Conservation (phyloP, 2,113 vertebrate species). For the Cygnus buccinator region DNA sequence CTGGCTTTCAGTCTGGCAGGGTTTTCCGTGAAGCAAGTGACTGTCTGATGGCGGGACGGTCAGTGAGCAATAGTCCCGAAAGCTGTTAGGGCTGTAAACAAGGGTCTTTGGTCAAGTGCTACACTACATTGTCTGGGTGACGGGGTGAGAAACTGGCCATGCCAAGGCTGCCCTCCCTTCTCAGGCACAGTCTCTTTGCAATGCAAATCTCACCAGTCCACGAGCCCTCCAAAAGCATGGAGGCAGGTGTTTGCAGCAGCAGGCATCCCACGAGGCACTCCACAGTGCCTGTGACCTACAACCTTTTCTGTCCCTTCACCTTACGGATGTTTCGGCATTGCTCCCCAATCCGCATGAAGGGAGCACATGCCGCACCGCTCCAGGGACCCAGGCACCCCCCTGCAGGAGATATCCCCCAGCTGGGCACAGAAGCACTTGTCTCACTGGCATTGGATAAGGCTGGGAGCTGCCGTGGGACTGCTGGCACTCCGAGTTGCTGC, state of each 20-base stretch:
- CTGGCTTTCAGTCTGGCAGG: not conserved
- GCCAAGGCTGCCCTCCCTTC: not conserved
- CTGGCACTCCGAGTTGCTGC: fast-evolving
- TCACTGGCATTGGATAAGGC: not conserved
- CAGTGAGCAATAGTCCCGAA: not conserved
- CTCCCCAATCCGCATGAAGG: not conserved
- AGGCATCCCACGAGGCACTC: not conserved
- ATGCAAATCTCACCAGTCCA: not conserved
- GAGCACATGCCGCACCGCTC: not conserved
- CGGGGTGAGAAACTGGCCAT: fast-evolving
- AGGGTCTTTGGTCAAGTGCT: not conserved
- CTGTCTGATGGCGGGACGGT: not conserved
- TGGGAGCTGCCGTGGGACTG: not conserved
- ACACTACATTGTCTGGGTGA: not conserved
- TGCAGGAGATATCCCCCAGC: too few species aligned
- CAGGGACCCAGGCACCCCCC: not conserved
- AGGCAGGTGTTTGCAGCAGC: not conserved
- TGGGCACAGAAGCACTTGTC: too few species aligned
- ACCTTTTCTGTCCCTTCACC: not conserved
- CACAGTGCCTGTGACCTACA: not conserved
- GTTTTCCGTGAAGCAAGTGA: not conserved
- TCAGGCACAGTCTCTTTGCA: not conserved
- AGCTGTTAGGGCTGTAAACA: not conserved
- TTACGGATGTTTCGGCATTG: not conserved
- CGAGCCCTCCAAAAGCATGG: fast-evolving